Evolutionary conservation across 2,888 invertebrate genomes (phyloP), one percentile per base, ranked within the genome.

Genomic region (Scaptomyza polygonia): DNA sequence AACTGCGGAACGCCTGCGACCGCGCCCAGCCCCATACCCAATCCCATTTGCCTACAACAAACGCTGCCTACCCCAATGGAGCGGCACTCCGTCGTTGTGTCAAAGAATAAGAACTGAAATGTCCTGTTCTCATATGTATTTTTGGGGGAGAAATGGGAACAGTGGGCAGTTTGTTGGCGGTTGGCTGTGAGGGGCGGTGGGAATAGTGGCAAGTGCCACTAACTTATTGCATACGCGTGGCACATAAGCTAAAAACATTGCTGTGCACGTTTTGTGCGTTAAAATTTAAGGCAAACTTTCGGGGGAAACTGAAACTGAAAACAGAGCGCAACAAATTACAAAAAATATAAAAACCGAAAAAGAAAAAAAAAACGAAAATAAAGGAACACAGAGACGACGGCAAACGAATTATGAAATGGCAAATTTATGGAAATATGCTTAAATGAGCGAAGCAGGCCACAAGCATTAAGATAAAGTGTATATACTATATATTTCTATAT

Each of bases 241-340:
- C 86, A 51, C 59, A 68, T 14, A 86, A 72, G 75, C n/a, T n/a
- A n/a, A n/a, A n/a, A n/a, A n/a, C n/a, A 79, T 86, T 86, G 83
- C 84, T 53, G 49, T 65, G 75, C 83, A 88, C 83, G 83, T 84
- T 88, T 71, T 52, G 48, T 49, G 80, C 79, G 71, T 82, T 79
- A 77, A 81, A 81, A 69, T 73, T 70, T 66, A 2, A 14, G 14
- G 43, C 63, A 40, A 69, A 43, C 53, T n/a, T n/a, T n/a, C n/a
- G n/a, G n/a, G n/a, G n/a, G n/a, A n/a, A n/a, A n/a, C n/a, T n/a
- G n/a, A n/a, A 67, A 53, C 49, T 18, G n/a, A 9, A 57, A 49
- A 49, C 61, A 47, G 43, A 42, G 18, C 48, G 32, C 5, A 32
- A 9, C 48, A 0, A 48, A 48, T 48, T 48, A 21, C 48, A 48